Evolutionary conservation across 2,113 vertebrate genomes (phyloP).

Genomic region (Malurus melanocephalus): DNA sequence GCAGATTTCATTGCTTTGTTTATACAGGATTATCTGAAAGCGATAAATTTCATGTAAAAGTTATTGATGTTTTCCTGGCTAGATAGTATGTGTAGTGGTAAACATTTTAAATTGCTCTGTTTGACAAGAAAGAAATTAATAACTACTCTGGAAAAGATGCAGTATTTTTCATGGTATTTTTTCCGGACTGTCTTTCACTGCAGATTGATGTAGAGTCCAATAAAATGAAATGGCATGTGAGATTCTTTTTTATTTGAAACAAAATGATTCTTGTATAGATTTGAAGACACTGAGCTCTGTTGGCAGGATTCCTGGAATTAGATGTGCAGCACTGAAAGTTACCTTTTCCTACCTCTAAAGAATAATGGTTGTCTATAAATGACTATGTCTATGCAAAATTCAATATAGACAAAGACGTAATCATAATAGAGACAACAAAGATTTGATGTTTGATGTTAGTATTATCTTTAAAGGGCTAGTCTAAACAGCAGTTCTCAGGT

Average conservation of each 20-base stretch:
- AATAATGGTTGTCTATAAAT: neutral
- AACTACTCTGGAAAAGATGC: neutral
- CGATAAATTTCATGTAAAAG: neutral
- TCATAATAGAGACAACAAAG: neutral
- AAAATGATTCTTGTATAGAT: neutral
- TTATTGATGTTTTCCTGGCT: neutral
- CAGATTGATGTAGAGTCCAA: neutral
- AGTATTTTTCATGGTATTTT: neutral
- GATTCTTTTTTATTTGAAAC: neutral
- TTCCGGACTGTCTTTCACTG: neutral
- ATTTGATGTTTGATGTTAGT: neutral
- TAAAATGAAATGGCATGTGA: neutral
- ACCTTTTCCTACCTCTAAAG: neutral
- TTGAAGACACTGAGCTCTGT: neutral
- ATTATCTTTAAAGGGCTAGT: neutral
- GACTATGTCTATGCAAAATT: neutral
- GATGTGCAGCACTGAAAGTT: neutral
- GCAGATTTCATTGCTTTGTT: neutral
- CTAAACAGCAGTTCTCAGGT: neutral
- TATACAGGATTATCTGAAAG: neutral
- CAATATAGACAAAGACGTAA: neutral
- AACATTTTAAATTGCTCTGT: neutral
- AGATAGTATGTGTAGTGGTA: neutral
- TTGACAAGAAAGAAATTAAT: neutral
- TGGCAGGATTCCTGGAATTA: neutral